phyloP scores from a whole-genome alignment of 2,888 invertebrate genomes.

The Synanthedon vespiformis region DNA sequence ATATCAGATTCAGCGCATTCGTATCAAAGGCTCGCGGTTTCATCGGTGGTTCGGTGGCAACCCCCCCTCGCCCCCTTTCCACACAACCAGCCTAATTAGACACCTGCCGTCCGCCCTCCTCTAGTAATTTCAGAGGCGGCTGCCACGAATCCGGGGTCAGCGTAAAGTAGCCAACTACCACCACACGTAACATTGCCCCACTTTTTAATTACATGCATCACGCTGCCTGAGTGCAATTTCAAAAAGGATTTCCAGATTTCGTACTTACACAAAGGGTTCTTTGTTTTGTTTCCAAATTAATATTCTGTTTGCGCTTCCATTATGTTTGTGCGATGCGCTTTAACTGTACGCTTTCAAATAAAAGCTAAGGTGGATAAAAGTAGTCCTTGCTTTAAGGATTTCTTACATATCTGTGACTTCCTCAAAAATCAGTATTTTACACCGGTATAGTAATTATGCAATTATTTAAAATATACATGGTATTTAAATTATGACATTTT shows the following conservation, averaged over 20 bases:
- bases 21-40: slow-evolving; percentile 45
- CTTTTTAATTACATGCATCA: slow-evolving; percentile 64
- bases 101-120: not conserved
- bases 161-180: slow-evolving; percentile 12
- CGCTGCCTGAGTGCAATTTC: slow-evolving; percentile 41
- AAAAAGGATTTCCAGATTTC: slow-evolving; percentile 47
- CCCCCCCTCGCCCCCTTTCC: slow-evolving; percentile 12
- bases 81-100: slow-evolving; percentile 9
- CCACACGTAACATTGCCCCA: slow-evolving; percentile 34
- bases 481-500: no score
- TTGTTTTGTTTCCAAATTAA: slow-evolving; percentile 12
- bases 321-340: not conserved
- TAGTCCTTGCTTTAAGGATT: no score
- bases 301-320: slow-evolving; percentile 1
- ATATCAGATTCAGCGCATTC: slow-evolving; percentile 22
- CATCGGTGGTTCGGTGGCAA: slow-evolving; percentile 23
- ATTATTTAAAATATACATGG: no score
- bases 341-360: not conserved
- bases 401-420: no score
- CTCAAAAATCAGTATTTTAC: no score
- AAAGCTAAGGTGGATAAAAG: no score
- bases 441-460: no score
- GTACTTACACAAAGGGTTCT: slow-evolving; percentile 13
- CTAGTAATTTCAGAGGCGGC: not conserved
- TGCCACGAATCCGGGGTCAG: slow-evolving; percentile 11